Percentiles rank a stretch among this genome's conserved stretches.
Conservation (phyloP, 2,797 vertebrate species). For the Acrossocheilus fasciatus region DNA sequence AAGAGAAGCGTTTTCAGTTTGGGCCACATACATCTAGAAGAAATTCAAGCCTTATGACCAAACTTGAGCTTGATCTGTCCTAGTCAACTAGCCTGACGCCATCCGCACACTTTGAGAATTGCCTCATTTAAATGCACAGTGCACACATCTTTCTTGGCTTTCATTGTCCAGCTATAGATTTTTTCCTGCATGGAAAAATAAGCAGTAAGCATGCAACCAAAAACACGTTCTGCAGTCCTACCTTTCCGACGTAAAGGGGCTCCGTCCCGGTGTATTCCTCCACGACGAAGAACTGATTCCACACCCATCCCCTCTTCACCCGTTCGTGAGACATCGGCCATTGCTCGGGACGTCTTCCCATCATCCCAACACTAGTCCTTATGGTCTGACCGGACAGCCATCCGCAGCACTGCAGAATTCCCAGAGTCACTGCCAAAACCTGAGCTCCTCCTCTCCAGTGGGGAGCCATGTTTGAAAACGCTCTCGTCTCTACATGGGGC, state of each 20-base stretch:
- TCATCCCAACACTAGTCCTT: constrained; percentile 75
- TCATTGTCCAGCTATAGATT: neutral
- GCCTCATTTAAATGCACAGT: constrained; percentile 6
- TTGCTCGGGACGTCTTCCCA: constrained; percentile 67
- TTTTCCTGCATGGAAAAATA: constrained; percentile 4
- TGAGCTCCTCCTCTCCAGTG: constrained; percentile 67
- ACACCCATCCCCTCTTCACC: constrained; percentile 98
- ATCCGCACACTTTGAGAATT: neutral
- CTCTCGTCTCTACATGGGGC: constrained; percentile 71
- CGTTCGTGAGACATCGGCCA: constrained; percentile 79
- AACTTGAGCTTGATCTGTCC: constrained; percentile 26
- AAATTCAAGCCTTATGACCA: constrained; percentile 9
- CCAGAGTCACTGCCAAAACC: constrained; percentile 67
- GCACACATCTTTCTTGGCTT: neutral
- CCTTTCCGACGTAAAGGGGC: constrained; percentile 97
- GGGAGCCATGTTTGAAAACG: constrained; percentile 71
- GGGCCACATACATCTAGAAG: constrained; percentile 18
- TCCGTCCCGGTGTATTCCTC: constrained; percentile 99
- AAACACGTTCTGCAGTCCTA: constrained; percentile 66
- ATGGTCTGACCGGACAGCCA: constrained; percentile 68
- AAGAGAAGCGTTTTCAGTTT: constrained; percentile 29
- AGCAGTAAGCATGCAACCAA: neutral
- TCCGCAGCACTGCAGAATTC: constrained; percentile 71
- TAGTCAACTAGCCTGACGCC: neutral
- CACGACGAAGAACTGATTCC: constrained; percentile 99